Evolutionary conservation across 2,797 vertebrate species (phyloP), one percentile per base, ranked within the genome.

Genomic region (Aphelocoma californica): DNA sequence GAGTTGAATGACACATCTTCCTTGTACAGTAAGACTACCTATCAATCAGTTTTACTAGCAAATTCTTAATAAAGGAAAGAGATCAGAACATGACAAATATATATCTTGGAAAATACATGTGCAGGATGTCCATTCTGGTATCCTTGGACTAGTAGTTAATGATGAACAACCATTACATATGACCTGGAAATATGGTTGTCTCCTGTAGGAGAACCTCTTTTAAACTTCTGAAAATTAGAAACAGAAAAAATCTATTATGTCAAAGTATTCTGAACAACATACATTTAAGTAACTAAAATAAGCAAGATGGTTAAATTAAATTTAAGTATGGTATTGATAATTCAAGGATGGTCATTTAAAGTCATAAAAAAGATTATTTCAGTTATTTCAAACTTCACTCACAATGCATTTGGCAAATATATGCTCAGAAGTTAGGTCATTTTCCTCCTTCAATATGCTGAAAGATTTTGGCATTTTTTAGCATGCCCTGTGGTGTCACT

Each of bases 41-140:
- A 88, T 96, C 90, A 95, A 95, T 96, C 96, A 96, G 81, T 93
- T 97, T 95, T 95, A 95, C 61, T 92, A 73, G 57, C 86, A 89
- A 75, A 51, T 86, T 95, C 54, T 86, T 95, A 86, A 94, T 80
- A 71, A 90, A 93, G 61, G 65, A 57, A 47, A 81, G 67, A 84
- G 77, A 92, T 65, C 34, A 73, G 74, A 93, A 95, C 12, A 32
- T 78, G 65, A 81, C 36, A 82, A 81, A 91, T 93, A 24, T 31
- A 5, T 62, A 7, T 78, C 24, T 88, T 78, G 61, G 75, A 91
- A 95, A 85, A 93, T 83, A 26, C 38, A 93, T 69, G 51, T 83
- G 23, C 29, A 7, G 57, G 40, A 44, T 4, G 4, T 83, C 61
- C 24, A 26, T 87, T 93, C 85, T 87, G 38, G 7, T 95, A 70